Evolutionary conservation across 2,113 vertebrate species (phyloP), one percentile per base, ranked within the genome.

Genomic region (Abramis brama): DNA sequence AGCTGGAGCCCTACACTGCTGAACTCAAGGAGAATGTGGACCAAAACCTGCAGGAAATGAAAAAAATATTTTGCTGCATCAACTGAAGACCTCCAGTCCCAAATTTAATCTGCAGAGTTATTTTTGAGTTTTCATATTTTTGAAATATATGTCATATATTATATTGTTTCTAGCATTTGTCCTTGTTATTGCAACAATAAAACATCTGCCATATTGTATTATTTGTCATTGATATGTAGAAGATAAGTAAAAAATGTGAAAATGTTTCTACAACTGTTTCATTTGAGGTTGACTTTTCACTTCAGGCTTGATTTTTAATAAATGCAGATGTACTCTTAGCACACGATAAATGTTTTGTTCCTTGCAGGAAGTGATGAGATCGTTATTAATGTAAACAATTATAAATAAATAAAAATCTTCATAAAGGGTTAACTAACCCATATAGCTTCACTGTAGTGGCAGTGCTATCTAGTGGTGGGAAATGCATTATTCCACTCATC

Each of bases 21-120:
- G 90, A 91, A 0, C 77, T 94, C 43, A 93, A 81, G 66, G 13
- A 91, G 88, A 93, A 90, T 86, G 84, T 93, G 39, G 89, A 90
- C 36, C 78, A 90, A 75, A 91, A 83, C 11, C 9, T 93, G 59
- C 86, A 93, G 33, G 91, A 93, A 15, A 94, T 95, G 90, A n/a
- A 90, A 92, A 89, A 86, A 91, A 50, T 91, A 13, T 0, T 43
- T 95, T 62, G 27, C 82, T 95, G 86, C 94, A 5, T 21, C 95
- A 84, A 47, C 92, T 19, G 88, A 92, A 66, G 86, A 62, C 73
- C 89, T 95, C 3, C 87, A 94, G 64, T 6, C 62, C 52, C 84
- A 90, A 88, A 21, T 93, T 27, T 82, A 71, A 10, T 75, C 17
- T 30, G 62, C 60, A 64, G 1, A 62, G n/a, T 30, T 66, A 6